Evolutionary conservation across 2,797 vertebrate species (phyloP).

Genomic region (Trachurus trachurus): DNA sequence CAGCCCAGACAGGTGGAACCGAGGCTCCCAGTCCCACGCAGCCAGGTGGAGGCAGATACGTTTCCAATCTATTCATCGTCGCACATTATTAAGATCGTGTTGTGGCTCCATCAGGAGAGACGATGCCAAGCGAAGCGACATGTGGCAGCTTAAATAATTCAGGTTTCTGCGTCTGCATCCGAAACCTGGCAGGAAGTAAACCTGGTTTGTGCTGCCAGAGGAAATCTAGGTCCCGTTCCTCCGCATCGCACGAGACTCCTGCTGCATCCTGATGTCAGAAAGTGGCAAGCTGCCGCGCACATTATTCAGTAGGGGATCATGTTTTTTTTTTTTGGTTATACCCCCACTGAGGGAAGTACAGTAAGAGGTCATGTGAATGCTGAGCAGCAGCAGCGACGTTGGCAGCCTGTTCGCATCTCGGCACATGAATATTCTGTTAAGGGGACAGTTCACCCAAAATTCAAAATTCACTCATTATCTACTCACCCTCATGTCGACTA

Average conservation of each 20-base stretch:
- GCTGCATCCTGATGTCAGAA: background rate
- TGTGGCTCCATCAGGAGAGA: background rate
- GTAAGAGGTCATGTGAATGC: background rate
- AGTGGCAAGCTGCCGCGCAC: background rate
- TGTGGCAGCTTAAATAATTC: slow-evolving; percentile 4
- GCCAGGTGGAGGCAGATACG: background rate
- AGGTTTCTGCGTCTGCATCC: background rate
- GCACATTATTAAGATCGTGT: background rate
- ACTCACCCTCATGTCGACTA: too few species aligned
- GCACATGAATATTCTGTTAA: background rate
- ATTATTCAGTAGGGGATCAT: background rate
- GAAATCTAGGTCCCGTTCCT: background rate
- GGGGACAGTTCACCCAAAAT: too few species aligned
- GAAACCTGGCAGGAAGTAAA: background rate
- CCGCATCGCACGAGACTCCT: background rate
- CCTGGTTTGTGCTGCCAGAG: background rate
- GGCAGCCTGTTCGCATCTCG: background rate
- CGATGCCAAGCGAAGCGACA: background rate
- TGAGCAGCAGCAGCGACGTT: background rate
- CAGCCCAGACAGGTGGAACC: too few species aligned
- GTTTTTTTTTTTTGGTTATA: too few species aligned
- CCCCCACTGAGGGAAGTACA: background rate
- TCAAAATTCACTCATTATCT: too few species aligned
- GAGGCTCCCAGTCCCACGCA: too few species aligned
- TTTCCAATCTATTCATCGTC: background rate